Conservation (phyloP, 2,797 vertebrate genomes). For the Argya squamiceps region DNA sequence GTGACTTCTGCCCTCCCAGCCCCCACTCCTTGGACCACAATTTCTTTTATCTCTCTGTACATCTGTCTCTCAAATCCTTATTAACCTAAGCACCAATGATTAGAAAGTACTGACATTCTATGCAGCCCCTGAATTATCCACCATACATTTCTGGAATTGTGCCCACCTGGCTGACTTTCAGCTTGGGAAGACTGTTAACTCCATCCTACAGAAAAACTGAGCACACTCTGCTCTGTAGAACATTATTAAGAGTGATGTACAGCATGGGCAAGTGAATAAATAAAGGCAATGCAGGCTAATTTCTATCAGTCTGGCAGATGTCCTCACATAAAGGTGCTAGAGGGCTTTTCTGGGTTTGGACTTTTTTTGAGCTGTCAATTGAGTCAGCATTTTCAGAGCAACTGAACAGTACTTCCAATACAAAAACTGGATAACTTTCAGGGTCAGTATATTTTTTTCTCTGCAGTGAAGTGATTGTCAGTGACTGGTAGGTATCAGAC, state of each 20-base stretch:
- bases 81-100: not conserved
- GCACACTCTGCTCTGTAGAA: not conserved
- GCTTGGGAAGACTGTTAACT: not conserved
- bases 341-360: not conserved
- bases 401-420: not conserved
- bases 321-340: not conserved
- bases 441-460: not conserved
- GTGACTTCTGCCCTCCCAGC: not conserved
- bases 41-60: not conserved
- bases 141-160: not conserved
- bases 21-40: not conserved
- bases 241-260: not conserved
- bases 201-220: not conserved
- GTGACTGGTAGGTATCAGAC: not conserved
- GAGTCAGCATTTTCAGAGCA: conserved; percentile 17
- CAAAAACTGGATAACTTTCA: not conserved
- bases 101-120: not conserved
- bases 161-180: not conserved
- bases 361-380: not conserved
- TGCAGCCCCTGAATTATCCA: not conserved
- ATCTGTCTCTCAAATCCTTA: not conserved
- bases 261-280: not conserved
- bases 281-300: not conserved
- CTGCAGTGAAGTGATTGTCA: not conserved
- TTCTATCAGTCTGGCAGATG: not conserved